Evolutionary conservation across 2,888 invertebrate species (phyloP), one percentile per base, ranked within the genome.

Genomic region (Trachelus tabidus): DNA sequence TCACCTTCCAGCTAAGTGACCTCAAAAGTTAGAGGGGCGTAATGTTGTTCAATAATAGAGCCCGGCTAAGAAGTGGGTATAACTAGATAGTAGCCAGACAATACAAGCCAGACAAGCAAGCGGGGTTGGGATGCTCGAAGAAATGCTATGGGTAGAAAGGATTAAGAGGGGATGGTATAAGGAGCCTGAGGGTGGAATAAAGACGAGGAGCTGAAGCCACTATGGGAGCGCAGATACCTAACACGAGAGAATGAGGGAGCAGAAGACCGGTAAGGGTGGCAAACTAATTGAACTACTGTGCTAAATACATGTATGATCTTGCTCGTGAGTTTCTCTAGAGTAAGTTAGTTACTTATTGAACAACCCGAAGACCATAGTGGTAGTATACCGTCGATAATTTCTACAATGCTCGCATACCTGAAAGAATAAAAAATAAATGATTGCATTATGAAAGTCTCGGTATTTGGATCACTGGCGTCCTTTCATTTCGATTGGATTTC

Each of bases 41-140:
- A 76, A 81, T 79, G 80, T 83, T 81, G 80, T 80, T 86, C 84
- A 82, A 85, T 85, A 85, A 83, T 79, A 80, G 82, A 80, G 79
- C 75, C 77, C 15, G 56, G 56, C 23, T 56, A 56, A 56, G 56
- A 56, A 56, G 23, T 40, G 15, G 40, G 1, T 56, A 56, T 23
- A 56, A 15, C 56, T 23, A 56, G 56, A 56, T 56, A 23, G 56
- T 9, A 23, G 23, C 56, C 56, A 56, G 23, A 56, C 23, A 56
- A 56, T 56, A 56, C 56, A 23, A 56, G 23, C 56, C 56, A 56
- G 56, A 56, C 56, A 23, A 9, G 56, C 15, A 56, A 56, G 23
- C 23, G 1, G 56, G 56, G 56, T 23, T 56, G 56, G 56, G 56
- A 76, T 11, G 75, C 76, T 37, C 77, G 69, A 68, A 73, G 77